Percentiles rank a stretch among this genome's conserved stretches.
phyloP scores from a whole-genome alignment of 1,140 invertebrate genomes.

The Homarus americanus region DNA sequence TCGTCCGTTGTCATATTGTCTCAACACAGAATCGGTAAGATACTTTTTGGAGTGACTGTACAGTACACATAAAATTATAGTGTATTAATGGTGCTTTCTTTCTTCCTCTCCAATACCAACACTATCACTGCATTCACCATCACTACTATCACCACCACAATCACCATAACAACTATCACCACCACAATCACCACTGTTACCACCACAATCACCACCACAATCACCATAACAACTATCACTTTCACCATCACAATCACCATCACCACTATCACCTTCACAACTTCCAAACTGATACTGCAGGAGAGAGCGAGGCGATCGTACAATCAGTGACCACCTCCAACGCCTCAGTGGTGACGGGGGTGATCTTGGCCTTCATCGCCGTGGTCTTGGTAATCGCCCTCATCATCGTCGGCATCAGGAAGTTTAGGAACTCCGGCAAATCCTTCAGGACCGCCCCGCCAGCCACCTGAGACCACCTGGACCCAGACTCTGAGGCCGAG shows the following conservation, averaged over 20 bases:
- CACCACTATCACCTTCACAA: neutral
- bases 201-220: neutral
- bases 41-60: too few species aligned
- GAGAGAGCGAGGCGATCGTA: conserved; percentile 56
- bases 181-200: neutral
- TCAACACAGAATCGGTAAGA: too few species aligned
- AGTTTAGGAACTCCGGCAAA: conserved; percentile 10
- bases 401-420: conserved; percentile 53
- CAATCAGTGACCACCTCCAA: conserved; percentile 32
- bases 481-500: neutral
- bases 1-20: too few species aligned
- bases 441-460: conserved; percentile 24
- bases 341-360: conserved; percentile 51
- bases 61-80: too few species aligned
- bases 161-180: neutral
- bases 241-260: neutral
- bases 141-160: neutral
- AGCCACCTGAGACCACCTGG: conserved; percentile 17
- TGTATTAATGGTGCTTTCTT: too few species aligned
- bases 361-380: conserved; percentile 44
- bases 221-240: neutral
- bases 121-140: too few species aligned
- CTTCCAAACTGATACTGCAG: neutral
- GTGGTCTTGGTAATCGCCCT: conserved; percentile 36
- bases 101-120: too few species aligned